Base-by-base conservation (phyloP, 2,888 invertebrate species). In the Octonoba sinensis region DNA sequence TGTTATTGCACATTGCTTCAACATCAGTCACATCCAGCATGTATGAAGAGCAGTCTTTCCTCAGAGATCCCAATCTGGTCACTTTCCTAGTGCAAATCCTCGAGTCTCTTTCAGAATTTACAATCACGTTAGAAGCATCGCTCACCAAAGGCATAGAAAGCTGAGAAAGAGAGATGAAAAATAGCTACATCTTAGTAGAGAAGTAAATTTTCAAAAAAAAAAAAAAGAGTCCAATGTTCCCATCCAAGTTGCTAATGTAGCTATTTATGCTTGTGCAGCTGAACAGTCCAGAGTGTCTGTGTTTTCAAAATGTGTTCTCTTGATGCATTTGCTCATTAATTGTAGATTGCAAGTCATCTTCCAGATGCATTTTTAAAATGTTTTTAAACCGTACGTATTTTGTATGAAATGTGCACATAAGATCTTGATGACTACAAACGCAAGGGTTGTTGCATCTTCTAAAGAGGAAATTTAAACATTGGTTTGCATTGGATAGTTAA, bases 1-100 rank as follows among this genome's bases (percentile, higher is more conserved):
- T 97, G 92, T 90, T 99, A 74, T 92, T 93, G n/a, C 94, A 96
- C 65, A 94, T 99, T 92, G 94, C 97, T 1, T 91, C 93, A 87
- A 94, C 96, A 20, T 94, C 96, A 84, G 94, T 96, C 6, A 96
- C 97, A 0, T 87, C 87, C 13, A 96, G 96, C 87, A 95, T 99
- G 96, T 99, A 96, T 88, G 98, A 98, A 88, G 97, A 98, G 87
- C 93, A 93, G 86, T 97, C 98, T 72, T 99, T 99, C 89, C 90
- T 99, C 83, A 92, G 98, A 76, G 95, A 95, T 87, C 92, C 94
- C 72, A 93, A 93, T 74, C 91, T 97, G 54, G 91, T 95, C 83
- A 95, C 94, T 85, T 96, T 96, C 90, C 92, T 97, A 81, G 91
- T 94, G 85, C 95, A 97, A 90, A 96, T 97, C 87, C 91, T 97